Evolutionary conservation across 2,888 invertebrate species (phyloP), one percentile per base, ranked within the genome.

Genomic region (Caenorhabditis auriculariae): DNA sequence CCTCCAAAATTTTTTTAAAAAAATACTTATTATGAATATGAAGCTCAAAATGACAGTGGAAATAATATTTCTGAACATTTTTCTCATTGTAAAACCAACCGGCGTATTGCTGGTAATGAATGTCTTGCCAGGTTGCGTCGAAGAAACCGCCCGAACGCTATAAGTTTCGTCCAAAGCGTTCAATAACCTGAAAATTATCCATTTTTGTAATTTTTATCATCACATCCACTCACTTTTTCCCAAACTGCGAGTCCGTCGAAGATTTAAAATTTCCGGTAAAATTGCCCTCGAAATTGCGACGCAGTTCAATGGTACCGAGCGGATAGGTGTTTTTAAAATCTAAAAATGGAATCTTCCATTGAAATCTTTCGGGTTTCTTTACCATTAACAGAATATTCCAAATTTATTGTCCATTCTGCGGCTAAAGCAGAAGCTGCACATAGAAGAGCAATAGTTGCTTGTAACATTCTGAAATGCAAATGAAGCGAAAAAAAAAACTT

Each of bases 241-340:
- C 60, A 48, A 57, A 65, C 24, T n/a, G 35, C 12, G 43, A 43
- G 6, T 60, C 51, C 26, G 51, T 44, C 4, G 46, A 19, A 21
- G 59, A 49, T 52, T 60, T 62, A 54, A 73, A 76, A 1, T 50
- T 49, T 37, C 73, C 75, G n/a, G 75, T 72, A 45, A 54, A 74
- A 50, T 76, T 76, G 17, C 74, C 75, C 46, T 74, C 74, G 43
- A 62, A 65, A 26, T 51, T 27, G 4, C 59, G 45, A 19, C 60
- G 42, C 51, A 74, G 43, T 42, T 66, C 65, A 17, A 74, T 61
- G 15, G n/a, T 56, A 43, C 74, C 74, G n/a, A 72, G 44, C 21
- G 65, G 58, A 19, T 53, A 44, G 5, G 38, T 49, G 27, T 54
- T 56, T 5, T 52, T 52, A 27, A 64, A 67, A 39, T 60, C 70